phyloP scores from a whole-genome alignment of 2,113 vertebrate species.

The Gymnogyps californianus region DNA sequence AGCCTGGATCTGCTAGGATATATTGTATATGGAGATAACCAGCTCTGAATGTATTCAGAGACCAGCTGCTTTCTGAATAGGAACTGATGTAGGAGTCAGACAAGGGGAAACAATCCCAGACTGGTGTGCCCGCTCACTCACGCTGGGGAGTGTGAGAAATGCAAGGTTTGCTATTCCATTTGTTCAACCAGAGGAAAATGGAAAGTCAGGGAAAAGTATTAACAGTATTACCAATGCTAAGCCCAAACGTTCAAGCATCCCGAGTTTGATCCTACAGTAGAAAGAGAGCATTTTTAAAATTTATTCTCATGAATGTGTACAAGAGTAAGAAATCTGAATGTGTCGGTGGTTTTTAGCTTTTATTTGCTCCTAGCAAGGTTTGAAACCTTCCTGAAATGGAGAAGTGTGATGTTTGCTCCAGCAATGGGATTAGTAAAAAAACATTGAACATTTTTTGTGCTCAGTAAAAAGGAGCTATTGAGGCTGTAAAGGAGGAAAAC shows the following conservation, averaged over 20 bases:
- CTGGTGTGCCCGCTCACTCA: background rate
- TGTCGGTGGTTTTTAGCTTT: background rate
- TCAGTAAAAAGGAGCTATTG: background rate
- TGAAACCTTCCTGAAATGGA: background rate
- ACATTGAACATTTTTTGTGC: background rate
- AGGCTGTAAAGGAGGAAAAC: background rate
- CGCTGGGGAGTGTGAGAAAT: background rate
- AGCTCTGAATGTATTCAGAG: constrained; percentile 27
- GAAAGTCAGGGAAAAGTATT: background rate
- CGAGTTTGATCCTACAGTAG: background rate
- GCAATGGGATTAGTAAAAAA: background rate
- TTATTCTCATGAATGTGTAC: background rate
- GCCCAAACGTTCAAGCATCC: background rate
- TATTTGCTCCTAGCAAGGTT: background rate
- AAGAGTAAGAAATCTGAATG: background rate
- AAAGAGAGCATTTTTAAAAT: background rate
- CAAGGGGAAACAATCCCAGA: constrained; percentile 15
- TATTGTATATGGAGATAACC: constrained; percentile 25
- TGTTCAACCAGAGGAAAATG: background rate
- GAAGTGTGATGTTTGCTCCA: background rate
- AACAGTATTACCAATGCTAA: background rate
- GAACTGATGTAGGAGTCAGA: constrained; percentile 22
- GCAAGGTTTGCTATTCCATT: background rate
- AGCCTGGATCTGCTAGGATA: background rate
- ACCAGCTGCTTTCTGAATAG: constrained; percentile 32